These are phyloP conservation scores for Pseudomugil gertrudae DNA, from an alignment of 2,797 vertebrate species.

Conservation along the genomic window DNA sequence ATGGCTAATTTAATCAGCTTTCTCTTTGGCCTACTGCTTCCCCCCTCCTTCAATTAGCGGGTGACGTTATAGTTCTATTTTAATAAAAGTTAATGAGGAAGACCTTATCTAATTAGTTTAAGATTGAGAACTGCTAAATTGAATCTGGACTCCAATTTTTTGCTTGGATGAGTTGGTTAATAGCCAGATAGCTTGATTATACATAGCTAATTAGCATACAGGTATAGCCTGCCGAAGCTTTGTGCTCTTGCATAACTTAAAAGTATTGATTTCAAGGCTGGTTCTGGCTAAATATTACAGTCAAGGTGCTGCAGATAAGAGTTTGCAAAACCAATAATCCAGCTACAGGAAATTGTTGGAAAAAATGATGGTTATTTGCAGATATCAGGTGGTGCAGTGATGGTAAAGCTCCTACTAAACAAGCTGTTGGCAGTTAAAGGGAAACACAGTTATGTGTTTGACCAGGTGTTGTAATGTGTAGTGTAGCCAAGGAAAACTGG, in stretches of 20 bases:
- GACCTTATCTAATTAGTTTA: constrained; percentile 48
- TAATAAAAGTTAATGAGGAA: constrained; percentile 47
- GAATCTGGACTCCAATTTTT: constrained; percentile 50
- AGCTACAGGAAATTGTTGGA: background rate
- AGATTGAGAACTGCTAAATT: constrained; percentile 47
- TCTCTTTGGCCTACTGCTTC: constrained; percentile 8
- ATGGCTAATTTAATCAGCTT: constrained; percentile 19
- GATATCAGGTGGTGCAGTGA: constrained; percentile 17
- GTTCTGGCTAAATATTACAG: constrained; percentile 1
- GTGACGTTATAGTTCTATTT: constrained; percentile 14
- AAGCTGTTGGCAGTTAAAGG: constrained; percentile 11
- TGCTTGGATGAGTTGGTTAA: constrained; percentile 48
- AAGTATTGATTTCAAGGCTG: constrained; percentile 8
- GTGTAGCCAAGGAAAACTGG: constrained; percentile 23
- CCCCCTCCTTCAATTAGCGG: background rate
- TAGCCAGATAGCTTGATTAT: constrained; percentile 11
- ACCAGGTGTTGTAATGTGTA: constrained; percentile 19
- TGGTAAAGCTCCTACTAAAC: constrained; percentile 2
- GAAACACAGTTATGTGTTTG: constrained; percentile 11
- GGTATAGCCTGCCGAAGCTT: background rate
- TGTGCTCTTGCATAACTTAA: background rate
- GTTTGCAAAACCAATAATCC: constrained; percentile 4
- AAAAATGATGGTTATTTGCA: constrained; percentile 7
- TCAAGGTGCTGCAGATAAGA: background rate
- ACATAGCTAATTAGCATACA: background rate